phyloP scores from a whole-genome alignment of 2,113 vertebrate species.

The Xiphophorus couchianus region DNA sequence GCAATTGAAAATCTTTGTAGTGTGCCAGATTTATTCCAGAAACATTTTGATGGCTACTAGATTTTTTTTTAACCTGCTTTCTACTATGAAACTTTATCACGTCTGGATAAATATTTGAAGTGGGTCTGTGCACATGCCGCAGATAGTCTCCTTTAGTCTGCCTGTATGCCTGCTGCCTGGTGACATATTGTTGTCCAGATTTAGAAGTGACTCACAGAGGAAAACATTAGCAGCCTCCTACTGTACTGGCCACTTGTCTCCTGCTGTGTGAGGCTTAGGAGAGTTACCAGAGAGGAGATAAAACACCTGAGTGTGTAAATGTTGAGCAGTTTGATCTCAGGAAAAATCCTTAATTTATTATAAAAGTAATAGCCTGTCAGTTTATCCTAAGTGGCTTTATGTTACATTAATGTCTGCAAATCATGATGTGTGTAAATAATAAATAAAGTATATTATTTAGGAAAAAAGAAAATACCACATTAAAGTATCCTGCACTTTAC shows the following conservation, averaged over 20 bases:
- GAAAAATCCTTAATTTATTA: background rate
- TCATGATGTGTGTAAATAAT: too few species aligned
- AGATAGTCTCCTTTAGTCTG: conserved; percentile 29
- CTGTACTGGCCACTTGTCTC: conserved; percentile 54
- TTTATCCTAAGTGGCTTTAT: background rate
- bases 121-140: conserved; percentile 30
- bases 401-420: background rate
- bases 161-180: conserved; percentile 54
- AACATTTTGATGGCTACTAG: background rate
- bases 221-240: conserved; percentile 66
- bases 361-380: background rate
- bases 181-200: conserved; percentile 75
- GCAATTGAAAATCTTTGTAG: background rate
- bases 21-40: background rate
- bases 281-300: conserved; percentile 49
- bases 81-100: background rate
- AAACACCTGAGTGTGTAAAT: conserved; percentile 5
- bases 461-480: too few species aligned
- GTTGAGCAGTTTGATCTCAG: conserved; percentile 11
- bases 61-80: background rate
- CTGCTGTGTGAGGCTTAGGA: conserved; percentile 25
- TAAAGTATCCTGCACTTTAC: background rate
- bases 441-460: too few species aligned
- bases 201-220: conserved; percentile 79
- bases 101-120: background rate